A percentile compares a stretch with the other conserved stretches of the same genome.
Conservation (phyloP, 2,797 vertebrate genomes). For the Pantherophis vulpinus region DNA sequence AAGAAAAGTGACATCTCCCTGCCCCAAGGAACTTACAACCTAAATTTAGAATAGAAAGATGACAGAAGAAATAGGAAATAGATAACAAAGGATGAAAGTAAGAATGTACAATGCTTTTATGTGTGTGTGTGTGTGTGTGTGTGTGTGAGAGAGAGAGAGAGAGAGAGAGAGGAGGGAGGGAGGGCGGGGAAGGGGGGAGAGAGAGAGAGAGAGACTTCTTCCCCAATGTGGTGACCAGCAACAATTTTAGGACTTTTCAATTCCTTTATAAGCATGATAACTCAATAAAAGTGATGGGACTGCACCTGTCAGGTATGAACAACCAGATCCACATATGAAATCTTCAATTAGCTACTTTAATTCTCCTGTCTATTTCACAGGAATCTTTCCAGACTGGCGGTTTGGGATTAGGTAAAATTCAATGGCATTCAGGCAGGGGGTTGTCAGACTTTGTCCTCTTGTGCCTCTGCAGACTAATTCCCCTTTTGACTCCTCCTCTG, state of each 20-base stretch:
- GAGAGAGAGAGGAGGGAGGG: too few relatives aligned
- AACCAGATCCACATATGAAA: not conserved
- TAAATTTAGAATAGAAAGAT: not conserved
- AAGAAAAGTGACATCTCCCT: not conserved
- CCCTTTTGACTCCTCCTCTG: not conserved
- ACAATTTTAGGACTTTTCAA: not conserved
- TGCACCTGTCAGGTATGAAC: not conserved
- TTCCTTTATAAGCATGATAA: not conserved
- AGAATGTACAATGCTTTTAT: not conserved
- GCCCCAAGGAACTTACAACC: not conserved
- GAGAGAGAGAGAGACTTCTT: not conserved
- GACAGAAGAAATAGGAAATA: not conserved
- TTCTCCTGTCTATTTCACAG: not conserved
- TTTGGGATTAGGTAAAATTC: not conserved
- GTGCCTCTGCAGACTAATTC: not conserved
- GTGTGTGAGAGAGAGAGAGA: too few relatives aligned
- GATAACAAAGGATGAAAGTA: not conserved
- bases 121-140: too few relatives aligned
- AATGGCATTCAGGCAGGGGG: not conserved
- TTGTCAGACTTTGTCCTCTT: not conserved
- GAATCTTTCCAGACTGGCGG: not conserved
- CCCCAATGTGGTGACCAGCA: not conserved
- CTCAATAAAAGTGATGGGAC: not conserved
- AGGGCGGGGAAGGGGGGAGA: not conserved
- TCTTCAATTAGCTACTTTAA: not conserved